phyloP scores from a whole-genome alignment of 2,888 invertebrate genomes.

The Lycocerus yunnanus region DNA sequence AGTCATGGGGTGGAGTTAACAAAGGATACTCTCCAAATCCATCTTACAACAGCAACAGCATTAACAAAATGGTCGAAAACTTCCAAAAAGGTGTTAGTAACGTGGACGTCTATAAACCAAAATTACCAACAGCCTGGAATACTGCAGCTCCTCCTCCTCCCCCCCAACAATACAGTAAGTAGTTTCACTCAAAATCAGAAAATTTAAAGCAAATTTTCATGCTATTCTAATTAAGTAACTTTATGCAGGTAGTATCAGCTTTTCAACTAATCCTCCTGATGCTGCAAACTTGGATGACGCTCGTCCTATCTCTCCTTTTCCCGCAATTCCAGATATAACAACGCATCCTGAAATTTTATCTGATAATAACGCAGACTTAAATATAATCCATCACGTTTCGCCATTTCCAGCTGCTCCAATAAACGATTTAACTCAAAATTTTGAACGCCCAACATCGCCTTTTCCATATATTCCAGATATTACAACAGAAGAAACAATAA shows the following conservation, averaged over 20 bases:
- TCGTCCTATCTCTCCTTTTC: slow-evolving; percentile 42
- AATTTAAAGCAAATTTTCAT: background rate
- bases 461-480: slow-evolving; percentile 45
- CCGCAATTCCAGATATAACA: slow-evolving; percentile 44
- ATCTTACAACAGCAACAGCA: slow-evolving; percentile 54
- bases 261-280: slow-evolving; percentile 39
- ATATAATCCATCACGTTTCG: background rate
- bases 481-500: slow-evolving; percentile 35
- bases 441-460: slow-evolving; percentile 40
- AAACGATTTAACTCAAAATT: background rate
- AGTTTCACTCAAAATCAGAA: background rate
- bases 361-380: background rate
- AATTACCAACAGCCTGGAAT: slow-evolving; percentile 59
- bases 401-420: slow-evolving; percentile 4
- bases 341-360: slow-evolving; percentile 36
- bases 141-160: slow-evolving; percentile 40
- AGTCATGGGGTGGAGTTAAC: slow-evolving; percentile 44
- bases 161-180: slow-evolving; percentile 51
- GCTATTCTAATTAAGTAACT: slow-evolving; percentile 7
- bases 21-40: slow-evolving; percentile 50
- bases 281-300: slow-evolving; percentile 16
- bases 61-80: slow-evolving; percentile 54
- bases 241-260: slow-evolving; percentile 46
- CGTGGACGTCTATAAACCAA: slow-evolving; percentile 58
- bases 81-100: slow-evolving; percentile 50